Evolutionary conservation across 92 coral and sea anemone genomes (phyloP).

Genomic region (Actinernus sp.): DNA sequence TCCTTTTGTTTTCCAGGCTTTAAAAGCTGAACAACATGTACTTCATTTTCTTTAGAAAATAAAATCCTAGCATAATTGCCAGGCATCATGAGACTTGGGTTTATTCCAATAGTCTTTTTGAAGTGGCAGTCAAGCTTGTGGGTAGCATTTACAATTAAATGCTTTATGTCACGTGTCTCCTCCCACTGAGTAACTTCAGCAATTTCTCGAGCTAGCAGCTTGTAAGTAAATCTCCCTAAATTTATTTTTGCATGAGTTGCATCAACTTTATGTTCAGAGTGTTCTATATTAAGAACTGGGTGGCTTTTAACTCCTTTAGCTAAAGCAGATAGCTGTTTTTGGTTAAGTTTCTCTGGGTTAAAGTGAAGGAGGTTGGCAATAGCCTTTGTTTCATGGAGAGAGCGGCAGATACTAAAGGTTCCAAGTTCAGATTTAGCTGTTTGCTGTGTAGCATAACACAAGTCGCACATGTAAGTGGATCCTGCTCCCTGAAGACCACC

Average conservation of each 20-base stretch:
- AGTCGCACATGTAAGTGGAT: not conserved
- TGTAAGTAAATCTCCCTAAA: slow-evolving; percentile 16
- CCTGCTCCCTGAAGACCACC: slow-evolving; percentile 14
- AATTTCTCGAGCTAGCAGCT: slow-evolving; percentile 16
- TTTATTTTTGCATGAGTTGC: slow-evolving; percentile 37
- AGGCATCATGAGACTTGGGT: slow-evolving; percentile 22
- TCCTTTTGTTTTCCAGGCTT: slow-evolving; percentile 4
- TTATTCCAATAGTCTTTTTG: slow-evolving; percentile 5
- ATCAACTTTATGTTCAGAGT: too few relatives aligned
- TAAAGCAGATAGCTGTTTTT: not conserved
- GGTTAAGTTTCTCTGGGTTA: slow-evolving; percentile 2
- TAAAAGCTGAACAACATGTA: not conserved
- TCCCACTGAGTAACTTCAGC: slow-evolving; percentile 28
- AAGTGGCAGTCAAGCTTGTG: slow-evolving; percentile 14
- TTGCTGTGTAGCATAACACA: slow-evolving; percentile 8
- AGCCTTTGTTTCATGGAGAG: slow-evolving; percentile 1
- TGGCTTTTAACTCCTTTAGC: slow-evolving; percentile 4
- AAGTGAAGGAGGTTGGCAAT: not conserved
- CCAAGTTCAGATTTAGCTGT: slow-evolving; percentile 7
- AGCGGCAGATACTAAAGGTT: slow-evolving; percentile 7
- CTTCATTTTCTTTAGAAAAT: not conserved
- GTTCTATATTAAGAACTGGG: too few relatives aligned
- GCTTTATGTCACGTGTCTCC: slow-evolving; percentile 1
- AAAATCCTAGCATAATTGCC: slow-evolving; percentile 16
- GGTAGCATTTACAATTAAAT: not conserved